These are phyloP conservation scores for Mustela lutreola DNA, from an alignment of 2,113 vertebrate species.

Conservation along the genomic window DNA sequence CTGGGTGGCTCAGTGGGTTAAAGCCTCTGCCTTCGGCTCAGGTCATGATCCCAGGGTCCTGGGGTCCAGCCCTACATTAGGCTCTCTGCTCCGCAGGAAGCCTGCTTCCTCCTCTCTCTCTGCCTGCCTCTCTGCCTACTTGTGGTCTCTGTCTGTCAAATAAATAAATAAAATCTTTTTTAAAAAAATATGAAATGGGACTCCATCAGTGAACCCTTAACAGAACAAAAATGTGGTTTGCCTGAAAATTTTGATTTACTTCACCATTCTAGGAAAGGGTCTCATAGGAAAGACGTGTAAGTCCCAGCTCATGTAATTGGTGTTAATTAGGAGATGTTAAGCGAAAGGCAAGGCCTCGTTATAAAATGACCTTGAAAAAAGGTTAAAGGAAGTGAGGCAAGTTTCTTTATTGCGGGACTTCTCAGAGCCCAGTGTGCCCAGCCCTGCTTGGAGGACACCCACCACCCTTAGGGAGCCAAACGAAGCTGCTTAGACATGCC, in stretches of 20 bases:
- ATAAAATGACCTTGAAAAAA: neutral
- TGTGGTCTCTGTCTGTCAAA: no score
- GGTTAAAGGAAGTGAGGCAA: neutral
- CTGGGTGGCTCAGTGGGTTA: no score
- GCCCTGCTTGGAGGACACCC: neutral
- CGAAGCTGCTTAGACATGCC: neutral
- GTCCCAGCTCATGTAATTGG: neutral
- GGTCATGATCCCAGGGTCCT: no score
- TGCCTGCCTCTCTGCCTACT: no score
- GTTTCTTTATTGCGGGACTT: neutral
- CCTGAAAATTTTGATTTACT: neutral
- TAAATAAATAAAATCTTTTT: no score
- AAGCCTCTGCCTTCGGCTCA: no score
- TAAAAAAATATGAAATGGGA: neutral
- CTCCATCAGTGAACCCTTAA: neutral
- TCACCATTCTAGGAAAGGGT: neutral
- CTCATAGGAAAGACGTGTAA: neutral
- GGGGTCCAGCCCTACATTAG: no score
- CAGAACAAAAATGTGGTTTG: neutral
- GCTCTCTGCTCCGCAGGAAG: no score
- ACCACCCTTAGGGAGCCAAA: rapidly evolving
- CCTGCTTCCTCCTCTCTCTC: no score
- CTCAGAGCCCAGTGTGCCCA: neutral
- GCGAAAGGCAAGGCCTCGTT: neutral
- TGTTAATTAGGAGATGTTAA: neutral